phyloP scores from a whole-genome alignment of 2,797 vertebrate species.

The Clamator glandarius region DNA sequence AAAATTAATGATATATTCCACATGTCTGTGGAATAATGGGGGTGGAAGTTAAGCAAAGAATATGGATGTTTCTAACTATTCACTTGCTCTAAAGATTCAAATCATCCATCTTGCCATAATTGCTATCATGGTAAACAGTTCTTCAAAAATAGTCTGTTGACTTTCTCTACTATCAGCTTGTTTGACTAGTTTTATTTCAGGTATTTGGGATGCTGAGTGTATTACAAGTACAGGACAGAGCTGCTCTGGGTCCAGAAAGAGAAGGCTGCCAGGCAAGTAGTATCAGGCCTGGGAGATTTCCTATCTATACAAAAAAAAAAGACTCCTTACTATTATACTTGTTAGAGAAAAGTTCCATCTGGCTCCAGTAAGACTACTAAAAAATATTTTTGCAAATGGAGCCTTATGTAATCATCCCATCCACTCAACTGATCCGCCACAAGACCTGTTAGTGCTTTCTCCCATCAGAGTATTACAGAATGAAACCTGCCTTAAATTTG shows the following conservation, averaged over 20 bases:
- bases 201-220: neutral
- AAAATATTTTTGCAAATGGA: neutral
- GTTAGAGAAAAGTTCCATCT: neutral
- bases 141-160: conserved; percentile 16
- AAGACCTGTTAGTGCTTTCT: neutral
- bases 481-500: neutral
- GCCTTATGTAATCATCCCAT: neutral
- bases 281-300: neutral
- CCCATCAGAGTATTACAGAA: neutral
- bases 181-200: neutral
- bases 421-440: neutral
- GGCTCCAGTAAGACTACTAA: neutral
- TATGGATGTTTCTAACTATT: neutral
- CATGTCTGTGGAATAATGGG: conserved; percentile 10
- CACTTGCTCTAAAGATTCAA: neutral
- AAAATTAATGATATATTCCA: conserved; percentile 64
- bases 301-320: neutral
- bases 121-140: conserved; percentile 1
- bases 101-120: conserved; percentile 40
- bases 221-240: neutral
- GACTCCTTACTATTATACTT: neutral
- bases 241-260: neutral
- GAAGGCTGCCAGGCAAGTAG: neutral
- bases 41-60: conserved; percentile 40
- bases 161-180: neutral